Evolutionary conservation across 1,140 invertebrate genomes (phyloP).

Genomic region (Maniola jurtina): DNA sequence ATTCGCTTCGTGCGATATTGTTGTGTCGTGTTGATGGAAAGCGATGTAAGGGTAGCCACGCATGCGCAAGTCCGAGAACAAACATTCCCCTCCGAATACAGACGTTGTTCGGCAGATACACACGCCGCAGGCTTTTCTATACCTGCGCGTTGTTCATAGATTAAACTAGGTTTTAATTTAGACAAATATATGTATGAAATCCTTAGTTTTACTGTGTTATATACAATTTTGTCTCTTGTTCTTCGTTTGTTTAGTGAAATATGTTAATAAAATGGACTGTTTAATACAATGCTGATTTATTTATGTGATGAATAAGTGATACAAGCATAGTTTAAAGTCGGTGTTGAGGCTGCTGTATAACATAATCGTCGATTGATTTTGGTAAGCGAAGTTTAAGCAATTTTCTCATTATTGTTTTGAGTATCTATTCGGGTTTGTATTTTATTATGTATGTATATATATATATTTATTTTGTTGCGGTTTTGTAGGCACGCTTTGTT

Average conservation of each 20-base stretch:
- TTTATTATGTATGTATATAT: background rate
- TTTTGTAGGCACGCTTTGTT: too few species aligned
- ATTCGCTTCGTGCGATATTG: constrained; percentile 11
- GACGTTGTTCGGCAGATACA: constrained; percentile 20
- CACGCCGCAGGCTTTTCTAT: constrained; percentile 10
- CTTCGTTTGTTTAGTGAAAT: constrained; percentile 14
- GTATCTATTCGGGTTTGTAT: too few species aligned
- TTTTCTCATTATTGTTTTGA: background rate
- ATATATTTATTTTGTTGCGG: background rate
- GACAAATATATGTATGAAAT: constrained; percentile 32
- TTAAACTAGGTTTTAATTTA: constrained; percentile 9
- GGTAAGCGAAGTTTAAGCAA: constrained; percentile 18
- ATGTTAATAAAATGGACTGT: constrained; percentile 9
- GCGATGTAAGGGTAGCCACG: constrained; percentile 21
- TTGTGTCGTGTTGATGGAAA: constrained; percentile 25
- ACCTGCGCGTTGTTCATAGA: background rate
- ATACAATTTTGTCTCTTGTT: constrained; percentile 1
- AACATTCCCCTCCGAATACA: constrained; percentile 30
- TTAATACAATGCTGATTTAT: constrained; percentile 16
- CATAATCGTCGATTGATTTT: constrained; percentile 15
- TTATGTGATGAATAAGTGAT: constrained; percentile 25
- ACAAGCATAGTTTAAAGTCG: constrained; percentile 11
- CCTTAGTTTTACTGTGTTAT: constrained; percentile 14
- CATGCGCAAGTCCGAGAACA: constrained; percentile 27
- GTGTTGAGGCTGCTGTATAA: constrained; percentile 1